Evolutionary conservation across 2,888 invertebrate species (phyloP).

Genomic region (Diachrysia chrysitis): DNA sequence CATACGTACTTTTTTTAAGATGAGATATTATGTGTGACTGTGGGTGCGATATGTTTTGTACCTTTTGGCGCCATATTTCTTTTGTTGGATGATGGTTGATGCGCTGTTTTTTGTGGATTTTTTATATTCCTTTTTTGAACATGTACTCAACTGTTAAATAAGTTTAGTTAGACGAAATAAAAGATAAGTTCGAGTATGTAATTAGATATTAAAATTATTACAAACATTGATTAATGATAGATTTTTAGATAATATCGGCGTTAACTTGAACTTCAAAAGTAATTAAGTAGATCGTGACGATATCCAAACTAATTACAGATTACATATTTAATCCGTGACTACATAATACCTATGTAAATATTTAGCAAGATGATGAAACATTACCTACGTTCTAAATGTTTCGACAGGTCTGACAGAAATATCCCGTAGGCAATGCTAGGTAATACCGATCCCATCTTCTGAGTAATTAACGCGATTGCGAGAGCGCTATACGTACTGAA

Average conservation of each 20-base stretch:
- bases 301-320: background rate
- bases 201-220: background rate
- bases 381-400: slow-evolving; percentile 29
- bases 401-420: slow-evolving; percentile 40
- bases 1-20: slow-evolving; percentile 39
- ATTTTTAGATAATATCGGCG: slow-evolving; percentile 40
- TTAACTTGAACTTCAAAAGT: background rate
- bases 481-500: slow-evolving; percentile 64
- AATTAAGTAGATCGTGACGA: background rate
- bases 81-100: background rate
- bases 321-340: slow-evolving; percentile 5
- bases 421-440: slow-evolving; percentile 43
- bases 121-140: background rate
- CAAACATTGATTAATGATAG: slow-evolving; percentile 9
- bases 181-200: background rate
- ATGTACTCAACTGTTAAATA: too few species aligned
- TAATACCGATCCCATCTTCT: slow-evolving; percentile 62
- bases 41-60: slow-evolving; percentile 10
- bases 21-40: slow-evolving; percentile 20
- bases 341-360: slow-evolving; percentile 6
- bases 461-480: slow-evolving; percentile 82
- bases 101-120: background rate
- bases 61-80: slow-evolving; percentile 3
- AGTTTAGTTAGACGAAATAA: too few species aligned
- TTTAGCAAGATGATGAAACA: slow-evolving; percentile 26